Evolutionary conservation across 2,888 invertebrate genomes (phyloP).

Genomic region (Liodrosophila aerea): DNA sequence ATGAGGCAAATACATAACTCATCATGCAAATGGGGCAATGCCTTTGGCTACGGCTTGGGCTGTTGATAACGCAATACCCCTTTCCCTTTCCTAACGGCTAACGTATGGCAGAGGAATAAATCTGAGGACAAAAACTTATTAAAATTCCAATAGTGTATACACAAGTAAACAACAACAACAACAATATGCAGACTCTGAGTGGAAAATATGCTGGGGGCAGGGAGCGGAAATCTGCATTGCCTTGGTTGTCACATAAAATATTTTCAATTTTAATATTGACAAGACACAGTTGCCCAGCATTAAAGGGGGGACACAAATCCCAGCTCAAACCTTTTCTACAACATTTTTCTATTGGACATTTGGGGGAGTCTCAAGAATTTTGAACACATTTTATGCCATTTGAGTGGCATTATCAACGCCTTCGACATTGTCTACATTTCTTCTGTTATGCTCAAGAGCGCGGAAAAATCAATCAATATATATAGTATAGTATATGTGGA

Average conservation of each 20-base stretch:
- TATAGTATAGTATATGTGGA: slow-evolving; percentile 9
- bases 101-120: slow-evolving; percentile 28
- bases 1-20: neutral
- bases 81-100: neutral
- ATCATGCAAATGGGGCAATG: slow-evolving; percentile 1
- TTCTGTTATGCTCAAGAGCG: slow-evolving; percentile 32
- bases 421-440: slow-evolving; percentile 38
- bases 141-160: slow-evolving; percentile 66
- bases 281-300: slow-evolving; percentile 32
- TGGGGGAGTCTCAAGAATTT: slow-evolving; percentile 28
- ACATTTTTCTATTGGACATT: slow-evolving; percentile 17
- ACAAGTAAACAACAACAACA: slow-evolving; percentile 22
- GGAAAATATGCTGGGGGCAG: neutral
- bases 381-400: slow-evolving; percentile 43
- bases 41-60: neutral
- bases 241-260: slow-evolving; percentile 41
- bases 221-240: neutral
- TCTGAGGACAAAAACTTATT: slow-evolving; percentile 54
- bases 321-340: slow-evolving; percentile 30
- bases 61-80: too few species aligned
- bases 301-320: slow-evolving; percentile 19
- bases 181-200: slow-evolving; percentile 16
- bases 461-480: slow-evolving; percentile 56
- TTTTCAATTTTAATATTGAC: slow-evolving; percentile 70
- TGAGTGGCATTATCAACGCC: slow-evolving; percentile 34